phyloP scores from a whole-genome alignment of 2,888 invertebrate species.

The Encarsia formosa region DNA sequence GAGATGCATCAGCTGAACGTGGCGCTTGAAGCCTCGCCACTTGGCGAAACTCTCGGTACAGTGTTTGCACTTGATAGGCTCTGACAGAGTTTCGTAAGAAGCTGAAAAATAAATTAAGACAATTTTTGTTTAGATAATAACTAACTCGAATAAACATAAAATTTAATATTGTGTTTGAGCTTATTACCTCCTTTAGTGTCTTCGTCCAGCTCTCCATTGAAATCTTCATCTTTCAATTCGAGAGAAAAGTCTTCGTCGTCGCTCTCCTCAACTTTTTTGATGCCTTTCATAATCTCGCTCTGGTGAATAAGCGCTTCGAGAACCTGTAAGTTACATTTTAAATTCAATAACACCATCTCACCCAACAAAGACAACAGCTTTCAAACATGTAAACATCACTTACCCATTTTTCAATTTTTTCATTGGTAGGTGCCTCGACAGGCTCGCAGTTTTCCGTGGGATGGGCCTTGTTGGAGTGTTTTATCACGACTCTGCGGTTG shows the following conservation, averaged over 20 bases:
- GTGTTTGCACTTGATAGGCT: constrained; percentile 40
- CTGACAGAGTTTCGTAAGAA: constrained; percentile 2
- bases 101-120: neutral
- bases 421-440: constrained; percentile 49
- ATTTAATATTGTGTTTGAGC: no score
- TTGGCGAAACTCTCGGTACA: constrained; percentile 38
- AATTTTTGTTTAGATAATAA: neutral
- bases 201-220: no score
- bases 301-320: constrained; percentile 29
- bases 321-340: constrained; percentile 9
- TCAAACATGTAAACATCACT: constrained; percentile 18
- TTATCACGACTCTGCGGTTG: constrained; percentile 55
- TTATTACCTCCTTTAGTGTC: no score
- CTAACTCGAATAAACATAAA: neutral
- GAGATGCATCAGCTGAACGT: constrained; percentile 43
- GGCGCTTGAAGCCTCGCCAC: constrained; percentile 44
- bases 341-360: neutral
- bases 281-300: constrained; percentile 35
- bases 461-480: constrained; percentile 57
- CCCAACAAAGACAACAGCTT: no score
- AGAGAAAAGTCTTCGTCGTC: constrained; percentile 35
- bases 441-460: constrained; percentile 30
- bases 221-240: constrained; percentile 36
- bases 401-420: constrained; percentile 57
- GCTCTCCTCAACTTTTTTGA: constrained; percentile 29